Conservation (phyloP, 2,113 vertebrate species). For the Centropus bengalensis region DNA sequence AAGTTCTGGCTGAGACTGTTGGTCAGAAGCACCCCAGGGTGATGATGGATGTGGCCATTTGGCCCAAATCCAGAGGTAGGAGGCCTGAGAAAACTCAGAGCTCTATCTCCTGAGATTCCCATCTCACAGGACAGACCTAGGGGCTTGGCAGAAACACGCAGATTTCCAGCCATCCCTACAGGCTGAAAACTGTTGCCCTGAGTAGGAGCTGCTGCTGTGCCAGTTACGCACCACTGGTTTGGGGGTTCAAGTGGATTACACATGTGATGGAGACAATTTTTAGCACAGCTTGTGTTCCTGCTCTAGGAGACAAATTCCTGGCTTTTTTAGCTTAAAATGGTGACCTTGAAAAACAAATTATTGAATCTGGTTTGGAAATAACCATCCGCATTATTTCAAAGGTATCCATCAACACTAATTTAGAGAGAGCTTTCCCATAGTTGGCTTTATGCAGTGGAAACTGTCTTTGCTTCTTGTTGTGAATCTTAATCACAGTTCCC, state of each 20-base stretch:
- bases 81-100: background rate
- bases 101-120: background rate
- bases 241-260: background rate
- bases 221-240: background rate
- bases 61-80: background rate
- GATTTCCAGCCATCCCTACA: background rate
- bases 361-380: background rate
- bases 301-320: background rate
- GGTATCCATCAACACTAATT: background rate
- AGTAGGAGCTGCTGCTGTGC: background rate
- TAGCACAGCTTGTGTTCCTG: background rate
- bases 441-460: constrained; percentile 18
- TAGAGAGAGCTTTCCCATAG: constrained; percentile 2
- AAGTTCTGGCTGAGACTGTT: background rate
- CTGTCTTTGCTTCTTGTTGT: constrained; percentile 25
- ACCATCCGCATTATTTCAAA: background rate
- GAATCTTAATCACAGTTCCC: constrained; percentile 51
- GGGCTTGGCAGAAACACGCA: background rate
- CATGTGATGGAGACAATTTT: background rate
- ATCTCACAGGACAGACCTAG: background rate
- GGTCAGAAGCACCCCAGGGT: background rate
- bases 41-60: background rate
- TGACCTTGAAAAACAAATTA: background rate
- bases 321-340: background rate
- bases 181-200: background rate